Evolutionary conservation across 2,113 vertebrate genomes (phyloP).

Genomic region (Callaeas wilsoni): DNA sequence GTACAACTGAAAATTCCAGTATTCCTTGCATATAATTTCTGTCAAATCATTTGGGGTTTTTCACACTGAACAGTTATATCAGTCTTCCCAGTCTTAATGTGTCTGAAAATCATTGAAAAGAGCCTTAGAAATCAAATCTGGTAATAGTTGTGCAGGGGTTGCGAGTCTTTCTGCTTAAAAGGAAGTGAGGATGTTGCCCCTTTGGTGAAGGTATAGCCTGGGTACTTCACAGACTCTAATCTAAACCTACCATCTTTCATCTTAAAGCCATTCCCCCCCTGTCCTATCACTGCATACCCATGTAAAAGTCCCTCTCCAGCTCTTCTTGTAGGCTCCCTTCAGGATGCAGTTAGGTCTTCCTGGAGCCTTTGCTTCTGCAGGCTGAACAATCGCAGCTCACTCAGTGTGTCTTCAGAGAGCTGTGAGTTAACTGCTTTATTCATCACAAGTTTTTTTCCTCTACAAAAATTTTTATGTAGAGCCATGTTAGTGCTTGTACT

Average conservation of each 20-base stretch:
- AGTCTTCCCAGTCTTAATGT: not conserved
- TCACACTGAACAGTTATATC: not conserved
- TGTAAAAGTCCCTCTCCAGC: not conserved
- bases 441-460: not conserved
- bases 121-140: not conserved
- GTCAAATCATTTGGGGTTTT: not conserved
- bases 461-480: not conserved
- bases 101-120: not conserved
- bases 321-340: not conserved
- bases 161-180: not conserved
- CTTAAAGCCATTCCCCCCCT: not conserved
- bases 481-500: not conserved
- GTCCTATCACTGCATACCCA: not conserved
- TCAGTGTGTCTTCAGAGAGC: not conserved
- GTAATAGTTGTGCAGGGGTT: not conserved
- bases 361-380: not conserved
- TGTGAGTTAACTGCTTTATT: not conserved
- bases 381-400: rapidly evolving
- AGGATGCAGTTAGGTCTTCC: not conserved
- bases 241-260: not conserved
- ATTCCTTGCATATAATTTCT: not conserved
- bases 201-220: not conserved
- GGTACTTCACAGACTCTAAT: not conserved
- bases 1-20: not conserved
- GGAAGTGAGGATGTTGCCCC: not conserved